phyloP scores from a whole-genome alignment of 2,888 invertebrate genomes.

The Drosophila robusta region DNA sequence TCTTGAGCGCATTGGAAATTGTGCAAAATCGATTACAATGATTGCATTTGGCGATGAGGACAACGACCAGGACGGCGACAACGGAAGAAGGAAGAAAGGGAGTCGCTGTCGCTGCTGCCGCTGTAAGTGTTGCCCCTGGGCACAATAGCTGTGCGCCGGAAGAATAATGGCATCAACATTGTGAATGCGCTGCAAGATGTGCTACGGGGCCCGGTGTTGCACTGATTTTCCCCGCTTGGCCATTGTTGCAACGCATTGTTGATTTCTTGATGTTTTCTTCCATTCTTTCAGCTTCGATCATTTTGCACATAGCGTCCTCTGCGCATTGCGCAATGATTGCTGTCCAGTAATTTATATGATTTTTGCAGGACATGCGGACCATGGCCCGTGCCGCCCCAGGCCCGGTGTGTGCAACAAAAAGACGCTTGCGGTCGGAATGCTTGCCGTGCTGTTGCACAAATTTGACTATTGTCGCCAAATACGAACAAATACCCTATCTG shows the following conservation, averaged over 20 bases:
- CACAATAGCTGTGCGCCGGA: conserved; percentile 73
- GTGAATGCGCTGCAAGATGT: conserved; percentile 63
- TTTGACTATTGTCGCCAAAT: conserved; percentile 70
- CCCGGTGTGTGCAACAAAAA: conserved; percentile 75
- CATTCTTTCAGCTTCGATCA: conserved; percentile 40
- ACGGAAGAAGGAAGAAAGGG: conserved; percentile 60
- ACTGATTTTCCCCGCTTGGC: conserved; percentile 66
- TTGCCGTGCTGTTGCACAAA: conserved; percentile 75
- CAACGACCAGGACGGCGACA: conserved; percentile 45
- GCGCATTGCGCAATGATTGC: conserved; percentile 74
- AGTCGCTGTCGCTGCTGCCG: conserved; percentile 35
- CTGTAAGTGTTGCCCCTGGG: conserved; percentile 52
- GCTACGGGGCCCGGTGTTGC: conserved; percentile 63
- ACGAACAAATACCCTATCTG: conserved; percentile 14
- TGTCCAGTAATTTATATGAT: conserved; percentile 76
- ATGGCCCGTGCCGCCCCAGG: conserved; percentile 65
- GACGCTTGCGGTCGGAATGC: conserved; percentile 62
- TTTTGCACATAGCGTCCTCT: conserved; percentile 58
- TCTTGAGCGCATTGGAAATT: conserved; percentile 79
- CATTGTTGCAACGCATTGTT: conserved; percentile 69
- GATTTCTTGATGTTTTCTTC: conserved; percentile 68
- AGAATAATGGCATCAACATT: conserved; percentile 77
- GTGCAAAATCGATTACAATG: conserved; percentile 81
- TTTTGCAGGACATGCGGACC: conserved; percentile 37
- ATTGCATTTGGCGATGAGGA: conserved; percentile 72